Conservation (phyloP, 2,797 vertebrate species). For the Pseudochirops cupreus region DNA sequence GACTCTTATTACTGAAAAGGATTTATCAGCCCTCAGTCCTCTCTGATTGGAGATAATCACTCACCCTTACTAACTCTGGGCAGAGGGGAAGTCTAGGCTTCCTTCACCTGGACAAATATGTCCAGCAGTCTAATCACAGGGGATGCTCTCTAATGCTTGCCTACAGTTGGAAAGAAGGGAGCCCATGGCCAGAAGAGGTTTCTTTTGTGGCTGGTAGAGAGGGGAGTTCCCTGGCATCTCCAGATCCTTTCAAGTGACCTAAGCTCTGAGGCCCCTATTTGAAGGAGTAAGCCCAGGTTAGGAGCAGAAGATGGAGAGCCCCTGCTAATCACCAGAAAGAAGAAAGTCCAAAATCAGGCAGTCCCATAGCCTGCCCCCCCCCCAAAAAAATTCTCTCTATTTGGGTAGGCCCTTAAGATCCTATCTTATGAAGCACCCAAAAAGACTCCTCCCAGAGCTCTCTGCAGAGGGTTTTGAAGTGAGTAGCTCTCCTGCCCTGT, state of each 20-base stretch:
- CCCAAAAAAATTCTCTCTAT: background rate
- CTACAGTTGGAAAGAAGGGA: background rate
- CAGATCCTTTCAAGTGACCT: constrained; percentile 24
- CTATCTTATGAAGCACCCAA: background rate
- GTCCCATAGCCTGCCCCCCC: background rate
- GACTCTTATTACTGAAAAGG: constrained; percentile 46
- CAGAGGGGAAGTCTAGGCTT: background rate
- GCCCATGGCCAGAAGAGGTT: background rate
- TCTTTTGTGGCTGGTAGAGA: background rate
- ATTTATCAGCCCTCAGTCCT: constrained; percentile 51
- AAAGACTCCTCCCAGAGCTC: background rate
- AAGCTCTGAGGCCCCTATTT: background rate
- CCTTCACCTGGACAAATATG: background rate
- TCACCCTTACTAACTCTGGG: too few relatives aligned
- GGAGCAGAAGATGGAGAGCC: background rate
- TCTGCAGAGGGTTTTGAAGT: background rate
- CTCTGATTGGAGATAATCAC: constrained; percentile 19
- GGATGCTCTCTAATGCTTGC: background rate
- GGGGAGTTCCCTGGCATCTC: background rate
- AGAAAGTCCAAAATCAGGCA: background rate
- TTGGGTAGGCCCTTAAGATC: background rate
- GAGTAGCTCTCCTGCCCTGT: background rate
- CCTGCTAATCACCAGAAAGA: background rate
- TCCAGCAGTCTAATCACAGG: background rate
- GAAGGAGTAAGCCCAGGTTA: background rate